Evolutionary conservation across 2,888 invertebrate genomes (phyloP).

Genomic region (Agrotis exclamationis): DNA sequence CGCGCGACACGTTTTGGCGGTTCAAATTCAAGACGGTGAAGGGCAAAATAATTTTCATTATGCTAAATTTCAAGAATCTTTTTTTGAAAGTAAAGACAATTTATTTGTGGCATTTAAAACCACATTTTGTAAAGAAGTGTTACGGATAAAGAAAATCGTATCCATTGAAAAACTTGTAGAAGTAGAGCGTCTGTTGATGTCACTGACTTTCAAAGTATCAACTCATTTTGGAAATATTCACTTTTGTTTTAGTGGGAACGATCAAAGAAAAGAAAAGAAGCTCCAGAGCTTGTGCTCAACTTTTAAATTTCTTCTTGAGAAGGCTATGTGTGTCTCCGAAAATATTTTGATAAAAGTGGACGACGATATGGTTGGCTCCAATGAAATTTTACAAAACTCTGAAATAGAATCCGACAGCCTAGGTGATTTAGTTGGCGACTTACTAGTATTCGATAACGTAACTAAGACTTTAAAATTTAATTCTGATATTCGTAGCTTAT

Average conservation of each 20-base stretch:
- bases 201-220: constrained; percentile 46
- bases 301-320: constrained; percentile 35
- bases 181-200: constrained; percentile 21
- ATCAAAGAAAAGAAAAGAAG: constrained; percentile 27
- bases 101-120: constrained; percentile 35
- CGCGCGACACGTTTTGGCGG: constrained; percentile 33
- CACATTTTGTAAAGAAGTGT: constrained; percentile 16
- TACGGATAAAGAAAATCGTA: neutral
- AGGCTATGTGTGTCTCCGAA: neutral
- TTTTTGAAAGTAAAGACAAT: constrained; percentile 35
- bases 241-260: constrained; percentile 31
- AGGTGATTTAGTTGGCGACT: constrained; percentile 56
- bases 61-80: constrained; percentile 38
- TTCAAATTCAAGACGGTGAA: constrained; percentile 1
- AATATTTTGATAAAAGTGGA: constrained; percentile 36
- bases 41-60: constrained; percentile 1
- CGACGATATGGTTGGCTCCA: constrained; percentile 28
- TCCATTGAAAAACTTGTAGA: constrained; percentile 12
- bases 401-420: constrained; percentile 41
- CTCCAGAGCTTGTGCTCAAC: constrained; percentile 30
- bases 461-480: constrained; percentile 52
- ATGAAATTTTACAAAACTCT: constrained; percentile 32
- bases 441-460: constrained; percentile 41
- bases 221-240: constrained; percentile 42
- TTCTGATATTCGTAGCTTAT: constrained; percentile 11